These are phyloP conservation scores for Odocoileus hemionus DNA, from an alignment of 2,113 vertebrate species.

Conservation along the genomic window DNA sequence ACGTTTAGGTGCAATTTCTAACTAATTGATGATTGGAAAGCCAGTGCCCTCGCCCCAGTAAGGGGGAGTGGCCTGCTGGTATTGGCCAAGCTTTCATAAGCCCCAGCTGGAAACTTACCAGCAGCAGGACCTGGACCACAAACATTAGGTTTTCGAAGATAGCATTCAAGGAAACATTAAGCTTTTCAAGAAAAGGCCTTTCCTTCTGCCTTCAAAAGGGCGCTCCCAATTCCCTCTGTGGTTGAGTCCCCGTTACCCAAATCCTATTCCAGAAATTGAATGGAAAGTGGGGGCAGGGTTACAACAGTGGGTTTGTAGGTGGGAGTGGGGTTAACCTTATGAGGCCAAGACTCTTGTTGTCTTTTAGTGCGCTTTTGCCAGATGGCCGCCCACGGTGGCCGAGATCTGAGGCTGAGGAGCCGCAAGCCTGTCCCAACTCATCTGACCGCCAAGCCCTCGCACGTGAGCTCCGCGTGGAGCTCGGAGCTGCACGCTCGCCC, in stretches of 20 bases:
- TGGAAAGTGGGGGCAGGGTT: neutral
- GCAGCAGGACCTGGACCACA: neutral
- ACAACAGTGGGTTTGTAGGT: neutral
- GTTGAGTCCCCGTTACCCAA: neutral
- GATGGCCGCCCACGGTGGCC: neutral
- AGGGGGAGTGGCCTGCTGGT: neutral
- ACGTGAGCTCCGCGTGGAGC: neutral
- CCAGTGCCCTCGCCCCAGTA: neutral
- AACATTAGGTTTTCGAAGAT: neutral
- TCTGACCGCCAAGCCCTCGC: accelerated
- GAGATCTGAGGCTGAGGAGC: accelerated
- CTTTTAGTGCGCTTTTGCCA: neutral
- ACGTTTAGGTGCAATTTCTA: neutral
- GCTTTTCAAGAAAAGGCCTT: neutral
- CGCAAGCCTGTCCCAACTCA: accelerated
- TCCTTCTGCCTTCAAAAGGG: neutral
- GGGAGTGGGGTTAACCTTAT: neutral
- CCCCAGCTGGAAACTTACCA: neutral
- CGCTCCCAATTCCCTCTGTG: neutral
- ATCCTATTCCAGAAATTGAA: neutral
- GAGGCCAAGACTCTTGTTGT: neutral
- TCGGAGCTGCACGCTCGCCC: accelerated
- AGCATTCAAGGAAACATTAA: neutral
- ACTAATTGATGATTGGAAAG: neutral
- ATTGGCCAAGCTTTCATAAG: neutral